Percentiles rank a stretch among this genome's conserved stretches.
phyloP scores from a whole-genome alignment of 1,140 invertebrate species.

The Diprion similis region DNA sequence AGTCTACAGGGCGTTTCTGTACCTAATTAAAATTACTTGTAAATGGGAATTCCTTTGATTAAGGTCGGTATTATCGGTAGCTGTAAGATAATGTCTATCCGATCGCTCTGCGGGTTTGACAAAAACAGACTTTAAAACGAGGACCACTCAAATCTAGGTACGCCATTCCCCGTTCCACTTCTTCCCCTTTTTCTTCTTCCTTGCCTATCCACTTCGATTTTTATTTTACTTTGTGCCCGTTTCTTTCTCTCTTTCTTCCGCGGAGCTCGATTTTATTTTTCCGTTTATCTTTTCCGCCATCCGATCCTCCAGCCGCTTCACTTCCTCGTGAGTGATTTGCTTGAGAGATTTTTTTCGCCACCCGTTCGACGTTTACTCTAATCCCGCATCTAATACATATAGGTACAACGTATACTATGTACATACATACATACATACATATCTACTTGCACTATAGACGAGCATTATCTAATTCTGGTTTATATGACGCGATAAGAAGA shows the following conservation, averaged over 20 bases:
- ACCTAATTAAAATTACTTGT: background rate
- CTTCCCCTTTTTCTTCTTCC: background rate
- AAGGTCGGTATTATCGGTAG: background rate
- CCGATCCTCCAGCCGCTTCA: background rate
- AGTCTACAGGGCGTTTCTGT: no score
- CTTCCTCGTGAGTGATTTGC: background rate
- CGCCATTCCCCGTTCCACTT: background rate
- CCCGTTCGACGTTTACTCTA: background rate
- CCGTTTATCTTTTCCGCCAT: no score
- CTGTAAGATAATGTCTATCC: no score
- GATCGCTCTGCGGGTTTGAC: background rate
- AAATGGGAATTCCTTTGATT: background rate
- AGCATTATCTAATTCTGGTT: no score
- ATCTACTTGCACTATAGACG: no score
- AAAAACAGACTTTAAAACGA: background rate
- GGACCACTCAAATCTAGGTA: background rate
- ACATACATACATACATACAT: no score
- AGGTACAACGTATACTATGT: no score
- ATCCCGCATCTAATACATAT: no score
- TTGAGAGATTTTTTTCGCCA: background rate
- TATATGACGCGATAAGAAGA: no score
- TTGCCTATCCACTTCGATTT: background rate
- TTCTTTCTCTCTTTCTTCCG: no score
- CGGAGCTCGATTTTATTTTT: background rate
- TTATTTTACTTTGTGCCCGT: background rate